Evolutionary conservation across 2,888 invertebrate genomes (phyloP).

Genomic region (Schizotus pectinicornis): DNA sequence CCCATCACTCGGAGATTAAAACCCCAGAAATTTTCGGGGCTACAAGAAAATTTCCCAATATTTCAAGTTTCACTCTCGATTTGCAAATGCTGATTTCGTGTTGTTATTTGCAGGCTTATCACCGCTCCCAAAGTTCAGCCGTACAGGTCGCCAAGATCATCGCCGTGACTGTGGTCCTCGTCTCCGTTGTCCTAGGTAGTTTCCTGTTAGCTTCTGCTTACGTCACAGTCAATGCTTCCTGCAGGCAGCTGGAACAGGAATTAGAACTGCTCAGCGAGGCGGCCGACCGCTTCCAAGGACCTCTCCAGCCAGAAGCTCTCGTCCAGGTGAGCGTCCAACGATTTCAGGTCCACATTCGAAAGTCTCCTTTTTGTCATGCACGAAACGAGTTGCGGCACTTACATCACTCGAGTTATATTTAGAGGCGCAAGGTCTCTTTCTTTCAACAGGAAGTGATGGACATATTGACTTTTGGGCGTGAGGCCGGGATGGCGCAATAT

Average conservation of each 20-base stretch:
- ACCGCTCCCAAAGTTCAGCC: constrained; percentile 73
- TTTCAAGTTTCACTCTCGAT: not conserved
- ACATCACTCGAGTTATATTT: not conserved
- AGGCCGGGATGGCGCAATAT: too few species aligned
- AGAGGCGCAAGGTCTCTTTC: not conserved
- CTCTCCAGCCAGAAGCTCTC: constrained; percentile 66
- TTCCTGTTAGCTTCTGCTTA: constrained; percentile 86
- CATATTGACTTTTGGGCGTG: not conserved
- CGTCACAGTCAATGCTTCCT: constrained; percentile 81
- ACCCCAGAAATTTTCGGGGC: not conserved
- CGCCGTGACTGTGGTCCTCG: constrained; percentile 80
- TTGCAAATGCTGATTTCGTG: not conserved
- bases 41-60: too few species aligned
- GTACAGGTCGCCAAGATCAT: constrained; percentile 88
- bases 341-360: not conserved
- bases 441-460: not conserved
- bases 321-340: constrained; percentile 67
- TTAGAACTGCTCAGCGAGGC: constrained; percentile 73
- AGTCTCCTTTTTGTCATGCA: not conserved
- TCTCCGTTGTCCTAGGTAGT: constrained; percentile 80
- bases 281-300: constrained; percentile 57
- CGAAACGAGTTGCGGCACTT: not conserved
- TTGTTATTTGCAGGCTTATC: constrained; percentile 73
- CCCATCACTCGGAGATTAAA: not conserved
- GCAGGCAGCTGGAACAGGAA: constrained; percentile 77